Evolutionary conservation across 2,888 invertebrate species (phyloP).

Genomic region (Plagodis pulveraria): DNA sequence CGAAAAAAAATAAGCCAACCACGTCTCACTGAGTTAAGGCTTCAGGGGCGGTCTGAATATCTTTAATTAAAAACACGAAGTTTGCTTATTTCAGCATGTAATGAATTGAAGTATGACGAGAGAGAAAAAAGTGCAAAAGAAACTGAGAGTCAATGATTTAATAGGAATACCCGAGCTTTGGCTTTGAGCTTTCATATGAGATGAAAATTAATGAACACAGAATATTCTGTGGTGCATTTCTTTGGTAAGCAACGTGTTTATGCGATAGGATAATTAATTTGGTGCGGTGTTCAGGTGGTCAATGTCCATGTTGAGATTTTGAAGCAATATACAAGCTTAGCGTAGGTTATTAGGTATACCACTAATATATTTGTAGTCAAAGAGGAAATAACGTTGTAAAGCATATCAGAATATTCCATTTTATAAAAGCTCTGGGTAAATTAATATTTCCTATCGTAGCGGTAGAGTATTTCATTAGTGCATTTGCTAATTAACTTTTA

Average conservation of each 20-base stretch:
- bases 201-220: constrained; percentile 55
- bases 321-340: background rate
- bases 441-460: too few relatives aligned
- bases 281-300: background rate
- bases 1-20: constrained; percentile 85
- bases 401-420: too few relatives aligned
- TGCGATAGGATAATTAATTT: constrained; percentile 23
- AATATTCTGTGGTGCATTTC: constrained; percentile 43
- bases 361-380: too few relatives aligned
- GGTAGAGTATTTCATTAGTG: too few relatives aligned
- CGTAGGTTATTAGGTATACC: too few relatives aligned
- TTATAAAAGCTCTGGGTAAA: too few relatives aligned
- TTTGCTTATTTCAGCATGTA: constrained; percentile 63
- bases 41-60: constrained; percentile 80
- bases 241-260: constrained; percentile 39
- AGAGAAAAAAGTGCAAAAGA: constrained; percentile 50
- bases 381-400: too few relatives aligned
- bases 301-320: constrained; percentile 1
- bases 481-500: too few relatives aligned
- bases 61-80: constrained; percentile 81
- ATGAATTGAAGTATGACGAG: constrained; percentile 71
- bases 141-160: constrained; percentile 40
- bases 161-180: constrained; percentile 41
- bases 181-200: constrained; percentile 44
- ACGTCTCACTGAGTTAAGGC: constrained; percentile 82